These are phyloP conservation scores for Eupristina koningsbergeri DNA, from an alignment of 1,140 invertebrate genomes.

Conservation along the genomic window DNA sequence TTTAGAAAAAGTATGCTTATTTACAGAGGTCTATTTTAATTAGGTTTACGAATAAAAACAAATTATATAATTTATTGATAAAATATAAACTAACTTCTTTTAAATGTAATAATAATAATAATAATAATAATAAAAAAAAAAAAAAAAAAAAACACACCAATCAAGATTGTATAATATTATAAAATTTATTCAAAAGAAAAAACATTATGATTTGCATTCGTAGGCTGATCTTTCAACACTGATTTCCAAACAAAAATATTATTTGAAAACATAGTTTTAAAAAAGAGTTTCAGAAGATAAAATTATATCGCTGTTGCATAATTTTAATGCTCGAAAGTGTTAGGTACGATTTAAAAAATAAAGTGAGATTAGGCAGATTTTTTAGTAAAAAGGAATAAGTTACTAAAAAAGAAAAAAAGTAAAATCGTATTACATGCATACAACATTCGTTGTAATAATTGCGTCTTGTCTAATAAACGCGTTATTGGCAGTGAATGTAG, in stretches of 20 bases:
- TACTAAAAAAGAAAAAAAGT: no score
- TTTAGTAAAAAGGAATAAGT: conserved; percentile 28
- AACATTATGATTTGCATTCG: conserved; percentile 14
- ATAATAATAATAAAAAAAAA: background rate
- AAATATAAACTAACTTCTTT: no score
- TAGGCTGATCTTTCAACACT: conserved; percentile 27
- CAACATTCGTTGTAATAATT: conserved; percentile 7
- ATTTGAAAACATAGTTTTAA: conserved; percentile 11
- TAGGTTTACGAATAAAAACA: background rate
- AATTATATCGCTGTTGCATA: conserved; percentile 37
- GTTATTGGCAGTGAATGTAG: conserved; percentile 26
- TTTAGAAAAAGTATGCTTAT: conserved; percentile 23
- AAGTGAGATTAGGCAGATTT: conserved; percentile 31
- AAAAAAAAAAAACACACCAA: background rate
- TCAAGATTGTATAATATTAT: background rate
- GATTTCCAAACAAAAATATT: conserved; percentile 34
- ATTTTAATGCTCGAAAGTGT: conserved; percentile 33
- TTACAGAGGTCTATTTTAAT: conserved; percentile 40
- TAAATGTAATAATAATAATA: no score
- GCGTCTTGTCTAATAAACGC: conserved; percentile 9
- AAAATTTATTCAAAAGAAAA: conserved; percentile 1
- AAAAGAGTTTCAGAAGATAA: conserved; percentile 21
- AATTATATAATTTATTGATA: background rate
- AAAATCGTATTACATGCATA: conserved; percentile 21
- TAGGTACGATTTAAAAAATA: conserved; percentile 31